These are phyloP conservation scores for Trichonephila clavata DNA, from an alignment of 1,140 invertebrate genomes.

Conservation along the genomic window DNA sequence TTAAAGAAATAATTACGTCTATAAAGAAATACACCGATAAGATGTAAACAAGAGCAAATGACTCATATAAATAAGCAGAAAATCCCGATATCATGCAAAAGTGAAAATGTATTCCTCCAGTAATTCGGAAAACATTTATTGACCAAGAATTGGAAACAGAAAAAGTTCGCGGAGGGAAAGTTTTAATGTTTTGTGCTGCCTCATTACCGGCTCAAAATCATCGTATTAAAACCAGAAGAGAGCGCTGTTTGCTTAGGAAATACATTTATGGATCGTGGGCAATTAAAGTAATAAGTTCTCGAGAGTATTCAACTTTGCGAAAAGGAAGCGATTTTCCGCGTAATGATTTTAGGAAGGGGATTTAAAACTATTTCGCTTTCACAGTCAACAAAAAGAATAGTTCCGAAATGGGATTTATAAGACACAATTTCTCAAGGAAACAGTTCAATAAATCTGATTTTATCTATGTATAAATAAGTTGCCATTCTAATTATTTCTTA, in stretches of 20 bases:
- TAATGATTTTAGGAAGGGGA: neutral
- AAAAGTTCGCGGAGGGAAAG: neutral
- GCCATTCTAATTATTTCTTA: too few relatives aligned
- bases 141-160: neutral
- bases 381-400: neutral
- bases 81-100: too few relatives aligned
- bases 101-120: neutral
- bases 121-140: neutral
- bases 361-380: neutral
- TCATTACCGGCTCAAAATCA: constrained; percentile 9
- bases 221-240: neutral
- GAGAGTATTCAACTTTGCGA: neutral
- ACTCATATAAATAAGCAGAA: neutral
- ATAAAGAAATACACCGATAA: neutral
- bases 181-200: neutral
- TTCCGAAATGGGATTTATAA: neutral
- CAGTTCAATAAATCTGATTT: too few relatives aligned
- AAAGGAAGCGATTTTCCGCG: neutral
- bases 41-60: neutral
- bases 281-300: constrained; percentile 3
- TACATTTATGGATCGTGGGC: neutral
- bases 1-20: neutral
- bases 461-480: too few relatives aligned
- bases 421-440: too few relatives aligned
- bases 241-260: neutral